Evolutionary conservation across 2,113 vertebrate genomes (phyloP).

Genomic region (Sander vitreus): DNA sequence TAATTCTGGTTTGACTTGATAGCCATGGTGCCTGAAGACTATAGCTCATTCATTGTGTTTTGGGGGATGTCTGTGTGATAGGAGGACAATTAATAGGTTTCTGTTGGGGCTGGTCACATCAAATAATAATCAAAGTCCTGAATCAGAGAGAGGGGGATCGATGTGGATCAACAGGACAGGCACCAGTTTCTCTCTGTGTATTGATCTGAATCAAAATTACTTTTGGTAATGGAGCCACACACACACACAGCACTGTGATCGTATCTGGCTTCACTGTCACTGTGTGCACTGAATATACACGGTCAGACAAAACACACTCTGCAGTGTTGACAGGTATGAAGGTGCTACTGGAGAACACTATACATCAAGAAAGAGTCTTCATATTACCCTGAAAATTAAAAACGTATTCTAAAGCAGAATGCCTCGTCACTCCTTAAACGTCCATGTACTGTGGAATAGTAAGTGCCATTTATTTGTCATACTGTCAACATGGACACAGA

Average conservation of each 20-base stretch:
- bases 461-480: neutral
- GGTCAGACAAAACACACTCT: neutral
- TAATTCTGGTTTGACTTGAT: too few relatives aligned
- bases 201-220: conserved; percentile 31
- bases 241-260: neutral
- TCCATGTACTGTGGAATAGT: neutral
- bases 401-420: neutral
- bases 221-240: conserved; percentile 1
- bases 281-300: neutral
- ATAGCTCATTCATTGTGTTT: neutral
- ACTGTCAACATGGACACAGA: neutral
- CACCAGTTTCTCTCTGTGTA: conserved; percentile 2
- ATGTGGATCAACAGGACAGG: conserved; percentile 17
- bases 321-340: conserved; percentile 9
- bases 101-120: conserved; percentile 3
- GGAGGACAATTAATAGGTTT: neutral
- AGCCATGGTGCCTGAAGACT: neutral
- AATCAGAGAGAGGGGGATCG: neutral
- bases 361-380: neutral
- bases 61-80: neutral
- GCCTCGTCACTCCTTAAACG: neutral
- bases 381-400: neutral
- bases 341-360: neutral
- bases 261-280: neutral
- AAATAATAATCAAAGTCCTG: neutral